Conservation (phyloP, 1,140 invertebrate genomes). For the Palaemon carinicauda region DNA sequence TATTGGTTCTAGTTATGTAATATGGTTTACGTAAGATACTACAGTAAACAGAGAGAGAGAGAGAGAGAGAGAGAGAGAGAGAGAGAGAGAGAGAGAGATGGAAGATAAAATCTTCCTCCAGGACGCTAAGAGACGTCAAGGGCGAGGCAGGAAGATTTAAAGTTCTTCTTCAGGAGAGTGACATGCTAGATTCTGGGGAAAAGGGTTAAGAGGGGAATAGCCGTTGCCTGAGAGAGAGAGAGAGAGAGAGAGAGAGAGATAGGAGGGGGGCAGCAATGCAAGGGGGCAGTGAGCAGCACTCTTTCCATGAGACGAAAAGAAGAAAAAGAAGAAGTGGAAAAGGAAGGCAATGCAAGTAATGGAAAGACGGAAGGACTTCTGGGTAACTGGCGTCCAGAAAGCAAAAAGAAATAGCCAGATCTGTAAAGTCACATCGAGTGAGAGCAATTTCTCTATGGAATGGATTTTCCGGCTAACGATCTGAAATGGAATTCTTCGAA, state of each 20-base stretch:
- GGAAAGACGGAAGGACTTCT: neutral
- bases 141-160: neutral
- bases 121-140: neutral
- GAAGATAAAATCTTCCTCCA: neutral
- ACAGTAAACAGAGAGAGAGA: neutral
- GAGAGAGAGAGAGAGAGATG: neutral
- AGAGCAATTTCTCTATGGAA: no score
- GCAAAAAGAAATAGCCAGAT: no score
- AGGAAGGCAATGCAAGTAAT: neutral
- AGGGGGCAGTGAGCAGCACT: neutral
- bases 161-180: no score
- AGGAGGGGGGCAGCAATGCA: neutral
- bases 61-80: neutral
- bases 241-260: neutral
- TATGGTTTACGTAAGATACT: no score
- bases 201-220: neutral
- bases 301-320: neutral
- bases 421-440: no score
- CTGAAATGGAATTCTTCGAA: no score
- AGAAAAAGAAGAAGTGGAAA: neutral
- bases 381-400: no score
- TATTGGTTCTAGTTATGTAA: neutral
- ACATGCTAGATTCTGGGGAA: neutral
- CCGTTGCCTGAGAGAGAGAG: neutral
- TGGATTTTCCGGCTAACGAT: no score